These are phyloP conservation scores for Brachionus plicatilis DNA, from an alignment of 1,140 invertebrate genomes.

Conservation along the genomic window DNA sequence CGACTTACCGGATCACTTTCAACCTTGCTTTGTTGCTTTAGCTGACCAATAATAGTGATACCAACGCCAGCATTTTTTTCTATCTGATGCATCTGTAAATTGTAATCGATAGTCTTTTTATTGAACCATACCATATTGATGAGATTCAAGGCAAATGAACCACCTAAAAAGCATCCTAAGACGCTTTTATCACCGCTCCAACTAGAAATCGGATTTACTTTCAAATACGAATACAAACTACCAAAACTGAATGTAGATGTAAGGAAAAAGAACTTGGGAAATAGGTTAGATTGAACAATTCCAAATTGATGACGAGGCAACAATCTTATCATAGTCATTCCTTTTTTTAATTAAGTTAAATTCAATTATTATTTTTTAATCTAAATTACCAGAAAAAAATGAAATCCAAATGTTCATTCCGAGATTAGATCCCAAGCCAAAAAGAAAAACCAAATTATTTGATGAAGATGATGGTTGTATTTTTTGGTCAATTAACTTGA, in stretches of 20 bases:
- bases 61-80: conserved; percentile 30
- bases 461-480: background rate
- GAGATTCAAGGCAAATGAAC: background rate
- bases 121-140: conserved; percentile 17
- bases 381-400: background rate
- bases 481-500: background rate
- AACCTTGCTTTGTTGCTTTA: background rate
- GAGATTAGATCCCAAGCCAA: background rate
- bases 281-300: background rate
- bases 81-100: conserved; percentile 22
- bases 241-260: background rate
- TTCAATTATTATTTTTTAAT: background rate
- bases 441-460: background rate
- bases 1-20: conserved; percentile 11
- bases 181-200: background rate
- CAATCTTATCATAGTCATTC: conserved; percentile 22
- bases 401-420: conserved; percentile 33
- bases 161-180: background rate
- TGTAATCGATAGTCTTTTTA: background rate
- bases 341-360: background rate
- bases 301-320: conserved; percentile 39
- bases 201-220: background rate
- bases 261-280: conserved; percentile 13
- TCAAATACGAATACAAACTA: conserved; percentile 15
- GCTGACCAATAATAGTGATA: conserved; percentile 25